Percentiles rank a stretch among this genome's conserved stretches.
These are phyloP conservation scores for Eulacestoma nigropectus DNA, from an alignment of 2,113 vertebrate genomes.

Conservation along the genomic window DNA sequence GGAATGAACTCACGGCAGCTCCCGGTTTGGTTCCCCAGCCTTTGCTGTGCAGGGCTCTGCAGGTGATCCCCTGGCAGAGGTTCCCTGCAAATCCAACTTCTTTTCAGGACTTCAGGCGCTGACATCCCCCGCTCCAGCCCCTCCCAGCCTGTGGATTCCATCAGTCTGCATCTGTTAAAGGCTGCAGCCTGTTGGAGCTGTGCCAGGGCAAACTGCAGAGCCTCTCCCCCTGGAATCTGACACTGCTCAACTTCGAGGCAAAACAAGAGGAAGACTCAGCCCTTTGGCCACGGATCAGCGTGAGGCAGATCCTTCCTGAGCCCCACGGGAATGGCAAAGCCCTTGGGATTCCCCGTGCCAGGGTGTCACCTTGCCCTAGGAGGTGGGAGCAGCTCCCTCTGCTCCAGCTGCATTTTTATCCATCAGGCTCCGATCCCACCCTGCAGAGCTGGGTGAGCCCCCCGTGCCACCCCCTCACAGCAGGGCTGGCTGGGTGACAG, in stretches of 20 bases:
- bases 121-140: background rate
- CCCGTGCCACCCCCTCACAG: rapidly evolving
- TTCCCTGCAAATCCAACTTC: background rate
- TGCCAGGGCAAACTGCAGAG: background rate
- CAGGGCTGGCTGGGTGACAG: background rate
- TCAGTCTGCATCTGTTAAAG: background rate
- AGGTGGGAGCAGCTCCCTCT: background rate
- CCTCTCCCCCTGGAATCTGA: background rate
- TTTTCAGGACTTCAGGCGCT: background rate
- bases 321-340: background rate
- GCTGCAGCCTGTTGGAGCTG: background rate
- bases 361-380: background rate
- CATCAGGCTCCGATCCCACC: background rate
- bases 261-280: background rate
- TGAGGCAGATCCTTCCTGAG: background rate
- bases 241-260: background rate
- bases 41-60: background rate
- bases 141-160: background rate
- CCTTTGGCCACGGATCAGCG: background rate
- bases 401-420: background rate
- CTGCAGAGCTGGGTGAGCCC: background rate
- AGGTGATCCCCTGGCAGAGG: background rate
- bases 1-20: background rate
- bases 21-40: background rate
- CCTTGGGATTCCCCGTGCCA: background rate